Percentiles rank a stretch among this genome's conserved stretches.
Conservation (phyloP, 1,140 invertebrate genomes). For the Drosophila quadrilineata region DNA sequence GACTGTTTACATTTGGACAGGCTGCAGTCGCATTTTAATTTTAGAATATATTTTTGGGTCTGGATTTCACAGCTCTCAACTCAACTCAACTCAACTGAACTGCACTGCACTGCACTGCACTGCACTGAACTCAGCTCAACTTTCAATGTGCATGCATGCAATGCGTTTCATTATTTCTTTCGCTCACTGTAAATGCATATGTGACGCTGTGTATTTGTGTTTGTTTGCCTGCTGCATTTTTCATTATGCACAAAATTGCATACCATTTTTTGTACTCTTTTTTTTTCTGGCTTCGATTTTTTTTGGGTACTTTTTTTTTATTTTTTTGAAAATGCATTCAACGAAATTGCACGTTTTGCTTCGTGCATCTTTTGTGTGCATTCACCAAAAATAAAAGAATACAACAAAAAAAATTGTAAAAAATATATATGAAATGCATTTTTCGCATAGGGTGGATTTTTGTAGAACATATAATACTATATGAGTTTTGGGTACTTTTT, state of each 20-base stretch:
- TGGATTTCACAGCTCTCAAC: conserved; percentile 68
- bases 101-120: too few relatives aligned
- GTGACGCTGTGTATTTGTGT: conserved; percentile 18
- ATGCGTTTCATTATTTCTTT: conserved; percentile 58
- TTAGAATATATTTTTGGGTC: conserved; percentile 80
- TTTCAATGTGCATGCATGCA: conserved; percentile 65
- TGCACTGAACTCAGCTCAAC: conserved; percentile 47
- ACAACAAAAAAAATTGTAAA: neutral
- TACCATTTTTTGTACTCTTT: conserved; percentile 55
- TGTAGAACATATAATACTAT: too few relatives aligned
- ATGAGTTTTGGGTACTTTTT: conserved; percentile 49
- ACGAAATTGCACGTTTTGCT: conserved; percentile 76
- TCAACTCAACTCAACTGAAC: too few relatives aligned
- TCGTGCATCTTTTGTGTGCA: conserved; percentile 73
- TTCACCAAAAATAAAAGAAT: neutral
- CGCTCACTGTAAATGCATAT: neutral
- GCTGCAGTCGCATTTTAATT: conserved; percentile 75
- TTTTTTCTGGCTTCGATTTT: conserved; percentile 58
- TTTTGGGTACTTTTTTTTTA: conserved; percentile 43
- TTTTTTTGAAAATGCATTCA: conserved; percentile 68
- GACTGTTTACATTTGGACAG: conserved; percentile 76
- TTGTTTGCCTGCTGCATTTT: conserved; percentile 72
- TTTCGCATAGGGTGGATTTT: conserved; percentile 66
- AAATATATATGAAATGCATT: conserved; percentile 52
- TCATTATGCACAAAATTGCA: conserved; percentile 79